These are phyloP conservation scores for Lemur catta DNA, from an alignment of 2,797 vertebrate genomes.

Conservation along the genomic window DNA sequence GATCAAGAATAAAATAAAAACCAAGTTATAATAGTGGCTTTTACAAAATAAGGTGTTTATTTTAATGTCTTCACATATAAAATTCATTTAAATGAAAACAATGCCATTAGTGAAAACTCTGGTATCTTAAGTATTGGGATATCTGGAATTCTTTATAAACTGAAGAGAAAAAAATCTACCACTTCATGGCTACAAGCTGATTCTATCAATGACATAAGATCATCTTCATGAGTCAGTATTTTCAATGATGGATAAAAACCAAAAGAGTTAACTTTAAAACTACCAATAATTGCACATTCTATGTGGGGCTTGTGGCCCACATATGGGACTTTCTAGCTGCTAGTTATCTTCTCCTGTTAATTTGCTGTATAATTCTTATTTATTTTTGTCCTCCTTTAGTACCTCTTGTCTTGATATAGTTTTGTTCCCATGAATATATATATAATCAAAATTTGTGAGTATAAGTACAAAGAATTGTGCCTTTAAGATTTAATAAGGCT, in stretches of 20 bases:
- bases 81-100: slow-evolving; percentile 12
- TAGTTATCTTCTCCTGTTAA: background rate
- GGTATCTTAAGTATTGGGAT: background rate
- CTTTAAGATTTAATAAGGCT: background rate
- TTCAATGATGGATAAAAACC: background rate
- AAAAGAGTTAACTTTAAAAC: background rate
- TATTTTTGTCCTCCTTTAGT: background rate
- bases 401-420: background rate
- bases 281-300: background rate
- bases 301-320: background rate
- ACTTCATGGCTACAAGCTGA: background rate
- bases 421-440: background rate
- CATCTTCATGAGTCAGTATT: background rate
- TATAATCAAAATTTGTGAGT: background rate
- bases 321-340: background rate
- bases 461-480: background rate
- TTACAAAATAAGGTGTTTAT: background rate
- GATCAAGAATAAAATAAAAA: slow-evolving; percentile 36
- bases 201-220: background rate
- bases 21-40: background rate
- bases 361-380: background rate
- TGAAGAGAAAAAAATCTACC: background rate
- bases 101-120: background rate
- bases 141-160: background rate
- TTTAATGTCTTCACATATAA: background rate